These are phyloP conservation scores for Athetis lepigone DNA, from an alignment of 2,888 invertebrate species.

Conservation along the genomic window DNA sequence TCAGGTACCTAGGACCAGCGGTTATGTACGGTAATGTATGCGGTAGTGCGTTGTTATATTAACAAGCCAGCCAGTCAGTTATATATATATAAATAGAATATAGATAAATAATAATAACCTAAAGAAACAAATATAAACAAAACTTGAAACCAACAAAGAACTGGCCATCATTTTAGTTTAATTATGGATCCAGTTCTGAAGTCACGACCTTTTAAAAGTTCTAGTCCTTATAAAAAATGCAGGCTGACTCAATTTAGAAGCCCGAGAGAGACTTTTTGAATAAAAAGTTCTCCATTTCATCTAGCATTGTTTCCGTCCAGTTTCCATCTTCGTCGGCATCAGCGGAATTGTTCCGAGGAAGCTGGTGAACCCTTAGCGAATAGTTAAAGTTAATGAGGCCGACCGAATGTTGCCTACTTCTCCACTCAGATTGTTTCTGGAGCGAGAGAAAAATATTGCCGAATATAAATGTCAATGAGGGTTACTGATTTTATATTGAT, in stretches of 20 bases:
- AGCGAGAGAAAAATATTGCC: constrained; percentile 36
- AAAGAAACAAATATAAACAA: no score
- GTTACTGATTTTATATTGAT: no score
- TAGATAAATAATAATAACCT: no score
- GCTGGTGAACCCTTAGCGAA: constrained; percentile 73
- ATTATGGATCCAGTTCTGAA: background rate
- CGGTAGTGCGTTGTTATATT: no score
- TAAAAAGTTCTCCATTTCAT: constrained; percentile 48
- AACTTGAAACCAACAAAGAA: no score
- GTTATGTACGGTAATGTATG: no score
- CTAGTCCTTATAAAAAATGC: background rate
- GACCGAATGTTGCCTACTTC: constrained; percentile 68
- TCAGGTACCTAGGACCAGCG: no score
- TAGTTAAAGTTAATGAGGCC: constrained; percentile 82
- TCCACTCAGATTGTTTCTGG: constrained; percentile 69
- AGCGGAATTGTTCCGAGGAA: constrained; percentile 68
- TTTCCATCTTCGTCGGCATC: constrained; percentile 61
- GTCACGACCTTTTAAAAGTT: background rate
- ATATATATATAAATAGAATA: no score
- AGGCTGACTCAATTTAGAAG: background rate
- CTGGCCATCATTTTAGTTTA: background rate
- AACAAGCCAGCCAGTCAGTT: no score
- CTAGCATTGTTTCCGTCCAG: constrained; percentile 57
- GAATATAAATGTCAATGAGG: constrained; percentile 30
- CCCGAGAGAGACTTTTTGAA: background rate